Evolutionary conservation across 2,888 invertebrate genomes (phyloP).

Genomic region (Gisinianus flammeolus): DNA sequence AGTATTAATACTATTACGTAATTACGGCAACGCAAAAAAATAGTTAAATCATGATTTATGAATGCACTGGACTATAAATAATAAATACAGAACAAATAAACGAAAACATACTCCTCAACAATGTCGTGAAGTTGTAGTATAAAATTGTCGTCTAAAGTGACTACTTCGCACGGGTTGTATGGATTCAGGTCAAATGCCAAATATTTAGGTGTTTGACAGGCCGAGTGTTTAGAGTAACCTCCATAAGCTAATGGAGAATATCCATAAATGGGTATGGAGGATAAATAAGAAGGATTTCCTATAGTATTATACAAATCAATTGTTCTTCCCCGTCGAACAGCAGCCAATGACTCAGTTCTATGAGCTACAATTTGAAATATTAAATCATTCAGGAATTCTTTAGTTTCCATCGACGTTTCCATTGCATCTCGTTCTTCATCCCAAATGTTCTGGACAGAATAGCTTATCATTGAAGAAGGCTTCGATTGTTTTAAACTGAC

Average conservation of each 20-base stretch:
- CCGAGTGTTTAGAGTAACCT: not conserved
- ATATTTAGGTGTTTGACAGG: constrained; percentile 37
- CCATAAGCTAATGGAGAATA: constrained; percentile 39
- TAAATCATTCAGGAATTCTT: constrained; percentile 43
- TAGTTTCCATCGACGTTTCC: not conserved
- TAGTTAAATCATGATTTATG: not conserved
- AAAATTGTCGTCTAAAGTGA: constrained; percentile 53
- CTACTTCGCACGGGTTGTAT: constrained; percentile 38
- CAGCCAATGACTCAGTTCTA: constrained; percentile 41
- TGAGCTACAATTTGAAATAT: constrained; percentile 47
- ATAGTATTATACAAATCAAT: constrained; percentile 49
- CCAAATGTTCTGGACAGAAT: constrained; percentile 45
- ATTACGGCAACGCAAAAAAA: not conserved
- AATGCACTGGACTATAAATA: not conserved
- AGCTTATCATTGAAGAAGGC: constrained; percentile 41
- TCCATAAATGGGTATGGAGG: constrained; percentile 44
- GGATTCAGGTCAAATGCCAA: constrained; percentile 49
- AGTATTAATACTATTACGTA: no score
- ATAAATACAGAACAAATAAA: not conserved
- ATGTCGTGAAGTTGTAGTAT: constrained; percentile 45
- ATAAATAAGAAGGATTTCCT: constrained; percentile 39
- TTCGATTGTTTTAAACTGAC: constrained; percentile 34
- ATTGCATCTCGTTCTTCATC: constrained; percentile 48
- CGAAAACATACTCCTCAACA: constrained; percentile 41
- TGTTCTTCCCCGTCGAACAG: constrained; percentile 48